Conservation (phyloP, 2,113 vertebrate species). For the Mustela nigripes region DNA sequence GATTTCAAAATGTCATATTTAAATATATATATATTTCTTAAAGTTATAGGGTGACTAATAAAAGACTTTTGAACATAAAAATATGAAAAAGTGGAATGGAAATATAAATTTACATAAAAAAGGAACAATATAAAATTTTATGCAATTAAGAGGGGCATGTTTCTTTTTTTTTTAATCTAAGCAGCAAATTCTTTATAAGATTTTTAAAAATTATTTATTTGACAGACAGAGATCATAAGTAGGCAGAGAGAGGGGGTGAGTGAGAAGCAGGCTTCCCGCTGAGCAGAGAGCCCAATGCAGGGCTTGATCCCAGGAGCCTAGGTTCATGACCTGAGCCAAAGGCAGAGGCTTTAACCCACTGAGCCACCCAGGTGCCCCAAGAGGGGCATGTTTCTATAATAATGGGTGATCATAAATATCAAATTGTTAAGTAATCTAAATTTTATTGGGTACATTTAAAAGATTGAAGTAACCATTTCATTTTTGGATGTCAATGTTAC, state of each 20-base stretch:
- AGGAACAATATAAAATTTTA: constrained; percentile 4
- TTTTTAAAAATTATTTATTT: too few relatives aligned
- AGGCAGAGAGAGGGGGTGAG: too few relatives aligned
- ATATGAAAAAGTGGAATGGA: neutral
- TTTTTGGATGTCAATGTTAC: neutral
- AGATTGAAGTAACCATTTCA: neutral
- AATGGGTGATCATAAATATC: neutral
- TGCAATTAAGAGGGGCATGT: neutral
- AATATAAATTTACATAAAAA: constrained; percentile 27
- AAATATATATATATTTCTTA: neutral
- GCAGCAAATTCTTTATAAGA: too few relatives aligned
- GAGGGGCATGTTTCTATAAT: neutral
- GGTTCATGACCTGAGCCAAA: too few relatives aligned
- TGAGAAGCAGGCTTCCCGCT: too few relatives aligned
- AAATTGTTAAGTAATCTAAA: constrained; percentile 1
- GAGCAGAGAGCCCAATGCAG: too few relatives aligned
- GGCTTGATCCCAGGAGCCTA: too few relatives aligned
- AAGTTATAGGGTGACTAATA: neutral
- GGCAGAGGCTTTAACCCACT: too few relatives aligned
- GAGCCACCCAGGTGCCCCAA: too few relatives aligned
- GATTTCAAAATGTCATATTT: neutral
- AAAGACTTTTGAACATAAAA: constrained; percentile 31
- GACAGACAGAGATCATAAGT: too few relatives aligned
- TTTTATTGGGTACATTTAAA: neutral
- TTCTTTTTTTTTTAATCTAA: neutral